Evolutionary conservation across 2,888 invertebrate genomes (phyloP).

Genomic region (Deilephila porcellus): DNA sequence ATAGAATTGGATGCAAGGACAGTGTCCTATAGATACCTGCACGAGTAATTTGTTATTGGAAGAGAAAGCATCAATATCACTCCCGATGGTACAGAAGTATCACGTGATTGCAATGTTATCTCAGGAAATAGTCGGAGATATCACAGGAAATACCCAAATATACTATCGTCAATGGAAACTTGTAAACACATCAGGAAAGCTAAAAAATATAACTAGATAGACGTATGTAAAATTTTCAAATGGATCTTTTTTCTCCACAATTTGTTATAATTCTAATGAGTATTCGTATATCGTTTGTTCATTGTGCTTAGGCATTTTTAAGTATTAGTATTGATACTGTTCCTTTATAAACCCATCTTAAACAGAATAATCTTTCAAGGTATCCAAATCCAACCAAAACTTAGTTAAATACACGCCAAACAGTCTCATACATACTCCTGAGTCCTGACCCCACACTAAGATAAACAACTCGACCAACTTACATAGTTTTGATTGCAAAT

Average conservation of each 20-base stretch:
- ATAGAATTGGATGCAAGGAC: neutral
- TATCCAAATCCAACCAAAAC: too few relatives aligned
- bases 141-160: neutral
- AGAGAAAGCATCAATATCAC: neutral
- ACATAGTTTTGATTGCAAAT: neutral
- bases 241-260: too few relatives aligned
- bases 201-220: neutral
- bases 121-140: neutral
- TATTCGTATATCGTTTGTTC: too few relatives aligned
- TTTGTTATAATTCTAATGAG: too few relatives aligned
- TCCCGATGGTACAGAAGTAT: neutral
- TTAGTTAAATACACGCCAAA: too few relatives aligned
- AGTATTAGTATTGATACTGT: too few relatives aligned
- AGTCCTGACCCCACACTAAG: too few relatives aligned
- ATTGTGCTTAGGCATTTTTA: too few relatives aligned
- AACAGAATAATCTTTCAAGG: too few relatives aligned
- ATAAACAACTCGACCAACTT: neutral
- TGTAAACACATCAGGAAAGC: neutral
- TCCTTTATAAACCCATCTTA: too few relatives aligned
- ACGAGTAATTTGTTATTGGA: neutral
- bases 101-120: conserved; percentile 2
- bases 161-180: neutral
- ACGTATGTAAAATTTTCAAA: too few relatives aligned
- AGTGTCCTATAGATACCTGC: neutral
- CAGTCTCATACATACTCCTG: too few relatives aligned